phyloP scores from a whole-genome alignment of 1,140 invertebrate genomes.

The Panagrolaimus sp. region DNA sequence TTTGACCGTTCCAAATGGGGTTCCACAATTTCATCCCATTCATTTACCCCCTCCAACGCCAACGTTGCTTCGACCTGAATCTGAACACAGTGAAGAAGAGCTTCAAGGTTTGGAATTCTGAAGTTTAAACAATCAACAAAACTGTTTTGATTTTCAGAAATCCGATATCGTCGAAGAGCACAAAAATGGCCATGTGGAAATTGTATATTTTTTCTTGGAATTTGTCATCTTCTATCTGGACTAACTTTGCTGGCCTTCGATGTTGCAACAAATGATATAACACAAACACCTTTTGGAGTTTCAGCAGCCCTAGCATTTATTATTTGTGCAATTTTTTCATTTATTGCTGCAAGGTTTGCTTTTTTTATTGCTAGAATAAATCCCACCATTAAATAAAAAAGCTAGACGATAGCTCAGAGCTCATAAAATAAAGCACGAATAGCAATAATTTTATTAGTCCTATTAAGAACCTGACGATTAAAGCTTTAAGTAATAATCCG shows the following conservation, averaged over 20 bases:
- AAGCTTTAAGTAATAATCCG: too few relatives aligned
- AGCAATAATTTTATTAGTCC: too few relatives aligned
- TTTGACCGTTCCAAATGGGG: too few relatives aligned
- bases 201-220: neutral
- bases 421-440: too few relatives aligned
- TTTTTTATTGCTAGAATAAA: neutral
- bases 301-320: neutral
- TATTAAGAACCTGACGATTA: too few relatives aligned
- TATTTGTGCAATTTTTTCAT: conserved; percentile 4
- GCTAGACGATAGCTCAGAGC: too few relatives aligned
- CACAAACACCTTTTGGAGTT: conserved; percentile 3
- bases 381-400: neutral
- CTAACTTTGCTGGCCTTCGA: neutral
- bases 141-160: too few relatives aligned
- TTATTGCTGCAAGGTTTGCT: conserved; percentile 6
- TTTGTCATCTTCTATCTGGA: conserved; percentile 3
- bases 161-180: neutral
- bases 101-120: conserved; percentile 13
- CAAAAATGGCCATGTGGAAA: conserved; percentile 7
- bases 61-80: neutral
- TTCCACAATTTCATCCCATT: neutral
- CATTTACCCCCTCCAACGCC: neutral
- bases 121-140: too few relatives aligned
- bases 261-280: conserved; percentile 9
- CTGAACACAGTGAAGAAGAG: conserved; percentile 7